Percentiles rank a stretch among this genome's conserved stretches.
These are phyloP conservation scores for Torymus aiolomorphi DNA, from an alignment of 2,888 invertebrate species.

Conservation along the genomic window DNA sequence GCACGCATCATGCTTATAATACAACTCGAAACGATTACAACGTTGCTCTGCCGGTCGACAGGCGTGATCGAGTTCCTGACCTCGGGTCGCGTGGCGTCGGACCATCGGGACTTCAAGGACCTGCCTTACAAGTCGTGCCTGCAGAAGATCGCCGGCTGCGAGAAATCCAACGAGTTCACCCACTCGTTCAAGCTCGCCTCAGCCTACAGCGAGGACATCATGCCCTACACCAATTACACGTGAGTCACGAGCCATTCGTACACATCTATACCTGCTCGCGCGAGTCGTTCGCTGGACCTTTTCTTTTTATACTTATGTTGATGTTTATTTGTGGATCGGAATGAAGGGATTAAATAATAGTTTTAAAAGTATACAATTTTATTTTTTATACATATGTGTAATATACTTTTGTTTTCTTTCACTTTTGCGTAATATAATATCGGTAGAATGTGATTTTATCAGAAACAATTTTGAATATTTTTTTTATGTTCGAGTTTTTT, in stretches of 20 bases:
- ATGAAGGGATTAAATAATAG: too few relatives aligned
- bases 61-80: constrained; percentile 97
- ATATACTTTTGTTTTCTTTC: too few relatives aligned
- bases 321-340: too few relatives aligned
- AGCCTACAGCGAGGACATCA: constrained; percentile 95
- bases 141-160: constrained; percentile 91
- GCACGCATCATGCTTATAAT: not conserved
- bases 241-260: constrained; percentile 76
- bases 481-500: too few relatives aligned
- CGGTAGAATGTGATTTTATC: too few relatives aligned
- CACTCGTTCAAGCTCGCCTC: constrained; percentile 97
- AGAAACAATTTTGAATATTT: too few relatives aligned
- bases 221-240: constrained; percentile 99
- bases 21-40: not conserved
- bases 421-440: too few relatives aligned
- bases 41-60: constrained; percentile 65
- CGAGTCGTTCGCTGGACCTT: too few relatives aligned
- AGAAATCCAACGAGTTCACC: constrained; percentile 91
- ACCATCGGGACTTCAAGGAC: constrained; percentile 97
- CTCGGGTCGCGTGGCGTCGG: constrained; percentile 91
- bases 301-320: too few relatives aligned
- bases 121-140: constrained; percentile 94
- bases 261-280: too few relatives aligned
- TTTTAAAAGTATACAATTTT: too few relatives aligned
- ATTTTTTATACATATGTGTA: too few relatives aligned